Percentiles rank a stretch among this genome's conserved stretches.
Conservation (phyloP, 2,113 vertebrate species). For the Saguinus imperator region DNA sequence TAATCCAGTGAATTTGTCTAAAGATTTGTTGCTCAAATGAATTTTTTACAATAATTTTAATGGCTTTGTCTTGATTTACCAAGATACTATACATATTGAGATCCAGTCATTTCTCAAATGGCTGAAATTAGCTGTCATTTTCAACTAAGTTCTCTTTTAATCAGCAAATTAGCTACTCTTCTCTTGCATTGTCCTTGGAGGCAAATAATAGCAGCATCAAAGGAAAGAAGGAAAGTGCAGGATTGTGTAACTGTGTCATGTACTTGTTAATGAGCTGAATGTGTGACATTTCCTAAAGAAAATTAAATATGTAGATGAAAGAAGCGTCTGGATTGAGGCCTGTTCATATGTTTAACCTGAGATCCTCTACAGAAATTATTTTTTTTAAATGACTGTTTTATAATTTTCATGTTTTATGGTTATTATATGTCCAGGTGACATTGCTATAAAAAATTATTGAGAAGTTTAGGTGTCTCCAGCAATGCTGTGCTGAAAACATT, state of each 20-base stretch:
- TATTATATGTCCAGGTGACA: not conserved
- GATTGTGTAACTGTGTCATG: conserved; percentile 37
- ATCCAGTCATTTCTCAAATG: not conserved
- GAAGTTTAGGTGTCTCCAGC: not conserved
- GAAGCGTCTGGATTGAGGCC: not conserved
- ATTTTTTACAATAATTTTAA: conserved; percentile 56
- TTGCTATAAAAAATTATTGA: not conserved
- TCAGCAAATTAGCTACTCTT: conserved; percentile 58
- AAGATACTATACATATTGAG: conserved; percentile 34
- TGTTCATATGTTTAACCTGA: conserved; percentile 28
- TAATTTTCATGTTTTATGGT: not conserved
- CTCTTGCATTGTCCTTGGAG: conserved; percentile 49
- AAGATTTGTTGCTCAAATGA: conserved; percentile 62
- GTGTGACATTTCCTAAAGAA: conserved; percentile 55
- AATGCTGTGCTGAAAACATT: not conserved
- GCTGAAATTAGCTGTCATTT: conserved; percentile 54
- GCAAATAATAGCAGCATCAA: not conserved
- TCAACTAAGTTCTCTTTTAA: conserved; percentile 54
- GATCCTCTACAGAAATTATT: conserved; percentile 36
- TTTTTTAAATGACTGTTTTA: not conserved
- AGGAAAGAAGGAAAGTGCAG: not conserved
- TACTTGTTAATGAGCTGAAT: conserved; percentile 47
- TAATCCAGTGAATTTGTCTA: conserved; percentile 61
- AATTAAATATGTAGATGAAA: conserved; percentile 67
- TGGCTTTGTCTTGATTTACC: conserved; percentile 59